Base-by-base conservation (phyloP, 2,797 vertebrate genomes). In the Acrossocheilus fasciatus region DNA sequence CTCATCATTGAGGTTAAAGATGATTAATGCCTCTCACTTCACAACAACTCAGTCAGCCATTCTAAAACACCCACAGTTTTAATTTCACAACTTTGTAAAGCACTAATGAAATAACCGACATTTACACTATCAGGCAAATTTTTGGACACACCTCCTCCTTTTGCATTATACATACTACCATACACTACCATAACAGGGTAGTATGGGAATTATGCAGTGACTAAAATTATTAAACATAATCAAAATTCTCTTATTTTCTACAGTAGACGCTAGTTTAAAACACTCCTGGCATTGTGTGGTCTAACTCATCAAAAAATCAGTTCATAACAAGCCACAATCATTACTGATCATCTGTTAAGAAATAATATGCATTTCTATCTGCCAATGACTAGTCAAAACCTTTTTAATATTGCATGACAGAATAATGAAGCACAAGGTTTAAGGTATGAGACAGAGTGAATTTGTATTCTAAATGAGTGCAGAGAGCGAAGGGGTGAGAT, bases 381-480 rank as follows among this genome's bases (percentile, higher is more conserved):
- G 39, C 8, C 7, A 57, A 62, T 41, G 47, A 62, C 54, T 79
- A 7, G 7, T 39, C 23, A 34, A 68, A 81, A 68, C 62, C 50
- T 68, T 45, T 81, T 81, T 23, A 1, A 81, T 68, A 81, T 8
- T 78, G 52, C 72, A 82, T 89, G 85, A 76, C 50, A 47, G 59
- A 68, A 69, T 36, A 50, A 52, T 39, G 11, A 50, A 34, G 15
- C 6, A 45, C 78, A 50, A 66, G 26, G 9, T 66, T 45, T 81
- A 17, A 69, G 11, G 26, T 20, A 23, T n/a, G 79, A 75, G 66
- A 80, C 20, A 43, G 57, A 82, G 54, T 80, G 39, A 59, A 89
- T 92, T 82, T 83, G 76, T 88, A 92, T 93, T 92, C 89, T 86
- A 86, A 87, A 81, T 59, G 86, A 85, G 90, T 86, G 64, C 43